phyloP scores from a whole-genome alignment of 2,113 vertebrate species.

The Shinisaurus crocodilurus region DNA sequence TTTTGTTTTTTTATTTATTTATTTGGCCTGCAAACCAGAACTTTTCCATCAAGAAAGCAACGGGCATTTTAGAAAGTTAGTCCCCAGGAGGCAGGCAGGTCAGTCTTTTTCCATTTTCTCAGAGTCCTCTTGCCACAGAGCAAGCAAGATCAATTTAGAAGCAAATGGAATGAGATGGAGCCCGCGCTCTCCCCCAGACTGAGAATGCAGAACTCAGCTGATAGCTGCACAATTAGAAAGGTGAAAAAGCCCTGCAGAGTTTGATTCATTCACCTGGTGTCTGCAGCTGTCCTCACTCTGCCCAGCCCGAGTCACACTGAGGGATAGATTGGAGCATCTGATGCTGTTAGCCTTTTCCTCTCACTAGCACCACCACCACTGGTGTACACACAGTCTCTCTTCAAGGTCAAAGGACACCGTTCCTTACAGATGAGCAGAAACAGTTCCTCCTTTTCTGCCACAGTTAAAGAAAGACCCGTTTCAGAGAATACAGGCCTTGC shows the following conservation, averaged over 20 bases:
- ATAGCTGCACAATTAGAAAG: background rate
- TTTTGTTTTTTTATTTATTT: background rate
- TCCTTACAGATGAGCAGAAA: background rate
- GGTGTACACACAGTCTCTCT: background rate
- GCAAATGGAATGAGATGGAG: conserved; percentile 25
- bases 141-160: conserved; percentile 28
- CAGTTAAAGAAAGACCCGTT: background rate
- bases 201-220: background rate
- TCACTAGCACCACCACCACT: background rate
- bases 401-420: background rate
- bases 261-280: background rate
- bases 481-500: background rate
- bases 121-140: background rate
- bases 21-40: conserved; percentile 23
- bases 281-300: background rate
- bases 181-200: conserved; percentile 19
- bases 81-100: background rate
- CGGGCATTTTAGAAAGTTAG: conserved; percentile 1
- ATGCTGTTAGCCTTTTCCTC: background rate
- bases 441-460: background rate
- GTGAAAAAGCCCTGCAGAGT: background rate
- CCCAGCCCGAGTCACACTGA: background rate
- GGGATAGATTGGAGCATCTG: background rate
- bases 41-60: background rate
- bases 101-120: conserved; percentile 29